Conservation (phyloP, 2,113 vertebrate species). For the Sinocyclocheilus grahami region DNA sequence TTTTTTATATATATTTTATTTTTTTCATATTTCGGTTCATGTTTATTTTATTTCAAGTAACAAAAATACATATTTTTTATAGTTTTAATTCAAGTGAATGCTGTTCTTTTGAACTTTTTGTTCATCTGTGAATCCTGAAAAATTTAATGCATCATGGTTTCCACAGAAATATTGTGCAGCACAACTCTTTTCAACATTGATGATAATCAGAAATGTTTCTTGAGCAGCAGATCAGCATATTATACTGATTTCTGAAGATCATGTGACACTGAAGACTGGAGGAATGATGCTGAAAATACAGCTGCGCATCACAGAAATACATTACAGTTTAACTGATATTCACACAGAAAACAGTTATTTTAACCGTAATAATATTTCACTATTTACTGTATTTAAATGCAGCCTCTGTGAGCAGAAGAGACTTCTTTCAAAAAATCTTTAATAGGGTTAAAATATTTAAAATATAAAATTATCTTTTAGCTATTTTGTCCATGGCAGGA, state of each 20-base stretch:
- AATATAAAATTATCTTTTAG: too few relatives aligned
- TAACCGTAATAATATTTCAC: neutral
- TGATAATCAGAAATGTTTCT: too few relatives aligned
- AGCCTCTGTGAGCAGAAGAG: neutral
- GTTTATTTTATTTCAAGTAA: too few relatives aligned
- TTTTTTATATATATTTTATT: too few relatives aligned
- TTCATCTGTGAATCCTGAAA: too few relatives aligned
- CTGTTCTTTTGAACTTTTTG: too few relatives aligned
- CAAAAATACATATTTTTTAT: too few relatives aligned
- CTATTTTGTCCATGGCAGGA: neutral
- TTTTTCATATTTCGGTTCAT: too few relatives aligned
- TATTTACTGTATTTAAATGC: neutral
- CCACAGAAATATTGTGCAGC: too few relatives aligned
- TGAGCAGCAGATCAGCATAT: neutral
- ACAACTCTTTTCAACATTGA: too few relatives aligned
- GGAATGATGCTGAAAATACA: neutral
- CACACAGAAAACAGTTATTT: neutral
- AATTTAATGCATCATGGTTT: too few relatives aligned
- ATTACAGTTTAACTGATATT: neutral
- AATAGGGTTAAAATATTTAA: neutral
- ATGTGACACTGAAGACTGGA: neutral
- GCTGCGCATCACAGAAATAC: neutral
- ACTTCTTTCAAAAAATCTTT: neutral
- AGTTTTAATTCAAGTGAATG: too few relatives aligned
- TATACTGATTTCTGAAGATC: neutral